phyloP scores from a whole-genome alignment of 2,888 invertebrate species.

The Synanthedon formicaeformis region DNA sequence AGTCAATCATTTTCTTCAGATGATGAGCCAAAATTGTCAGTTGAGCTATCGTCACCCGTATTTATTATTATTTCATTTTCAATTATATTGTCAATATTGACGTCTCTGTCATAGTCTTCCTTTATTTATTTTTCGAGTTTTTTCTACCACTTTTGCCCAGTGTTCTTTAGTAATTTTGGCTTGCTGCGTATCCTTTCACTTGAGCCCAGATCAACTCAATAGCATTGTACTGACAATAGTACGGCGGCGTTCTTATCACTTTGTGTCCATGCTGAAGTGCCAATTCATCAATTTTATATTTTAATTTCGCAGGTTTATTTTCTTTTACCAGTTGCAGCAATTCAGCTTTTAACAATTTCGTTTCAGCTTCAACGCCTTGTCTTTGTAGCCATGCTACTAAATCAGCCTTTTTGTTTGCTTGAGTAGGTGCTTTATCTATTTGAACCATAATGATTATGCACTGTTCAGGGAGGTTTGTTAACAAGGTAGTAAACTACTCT shows the following conservation, averaged over 20 bases:
- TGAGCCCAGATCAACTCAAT: background rate
- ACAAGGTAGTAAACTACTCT: no score
- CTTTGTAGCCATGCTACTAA: background rate
- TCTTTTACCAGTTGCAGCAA: background rate
- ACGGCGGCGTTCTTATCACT: background rate
- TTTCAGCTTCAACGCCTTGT: background rate
- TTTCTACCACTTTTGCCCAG: conserved; percentile 6
- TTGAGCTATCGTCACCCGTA: no score
- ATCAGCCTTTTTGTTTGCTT: background rate
- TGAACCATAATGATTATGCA: no score
- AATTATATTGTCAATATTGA: background rate
- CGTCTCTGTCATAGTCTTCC: conserved; percentile 4
- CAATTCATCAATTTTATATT: background rate
- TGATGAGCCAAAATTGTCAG: no score
- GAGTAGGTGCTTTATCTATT: background rate
- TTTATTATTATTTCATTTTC: no score
- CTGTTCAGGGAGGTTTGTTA: no score
- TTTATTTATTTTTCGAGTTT: conserved; percentile 4
- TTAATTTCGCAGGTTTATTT: background rate
- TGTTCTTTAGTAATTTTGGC: conserved; percentile 6
- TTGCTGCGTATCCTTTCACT: conserved; percentile 3
- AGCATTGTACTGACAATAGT: background rate
- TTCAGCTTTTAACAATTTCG: background rate
- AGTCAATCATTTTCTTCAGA: no score
- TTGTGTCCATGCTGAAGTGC: background rate